Percentiles rank a stretch among this genome's conserved stretches.
These are phyloP conservation scores for Latrodectus elegans DNA, from an alignment of 2,888 invertebrate genomes.

Conservation along the genomic window DNA sequence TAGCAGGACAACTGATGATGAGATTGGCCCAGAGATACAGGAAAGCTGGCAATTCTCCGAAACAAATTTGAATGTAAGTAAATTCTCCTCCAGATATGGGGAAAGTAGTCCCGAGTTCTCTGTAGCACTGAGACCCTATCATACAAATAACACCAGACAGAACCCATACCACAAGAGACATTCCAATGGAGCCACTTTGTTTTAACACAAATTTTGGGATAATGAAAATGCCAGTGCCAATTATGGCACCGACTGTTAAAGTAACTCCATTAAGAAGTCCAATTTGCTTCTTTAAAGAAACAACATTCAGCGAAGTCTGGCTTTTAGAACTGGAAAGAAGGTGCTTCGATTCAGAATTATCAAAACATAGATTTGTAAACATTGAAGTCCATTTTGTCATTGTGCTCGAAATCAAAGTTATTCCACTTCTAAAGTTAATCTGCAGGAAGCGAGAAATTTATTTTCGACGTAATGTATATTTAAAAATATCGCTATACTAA, in stretches of 20 bases:
- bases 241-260: constrained; percentile 94
- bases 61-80: constrained; percentile 94
- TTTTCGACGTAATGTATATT: too few relatives aligned
- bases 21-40: constrained; percentile 95
- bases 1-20: constrained; percentile 86
- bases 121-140: constrained; percentile 96
- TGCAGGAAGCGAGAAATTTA: too few relatives aligned
- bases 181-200: constrained; percentile 90
- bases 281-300: constrained; percentile 79
- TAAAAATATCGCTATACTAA: too few relatives aligned
- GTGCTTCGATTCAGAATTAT: too few relatives aligned
- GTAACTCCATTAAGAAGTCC: constrained; percentile 90
- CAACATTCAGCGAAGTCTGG: background rate
- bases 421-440: too few relatives aligned
- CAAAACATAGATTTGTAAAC: too few relatives aligned
- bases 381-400: too few relatives aligned
- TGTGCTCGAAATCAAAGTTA: too few relatives aligned
- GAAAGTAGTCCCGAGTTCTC: constrained; percentile 92
- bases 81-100: constrained; percentile 97
- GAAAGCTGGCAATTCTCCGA: constrained; percentile 92
- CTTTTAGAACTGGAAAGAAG: background rate
- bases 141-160: constrained; percentile 90
- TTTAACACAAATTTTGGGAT: constrained; percentile 92
- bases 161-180: constrained; percentile 91
- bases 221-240: constrained; percentile 96